Base-by-base conservation (phyloP, 1,140 invertebrate species). In the Drosophila sp. region DNA sequence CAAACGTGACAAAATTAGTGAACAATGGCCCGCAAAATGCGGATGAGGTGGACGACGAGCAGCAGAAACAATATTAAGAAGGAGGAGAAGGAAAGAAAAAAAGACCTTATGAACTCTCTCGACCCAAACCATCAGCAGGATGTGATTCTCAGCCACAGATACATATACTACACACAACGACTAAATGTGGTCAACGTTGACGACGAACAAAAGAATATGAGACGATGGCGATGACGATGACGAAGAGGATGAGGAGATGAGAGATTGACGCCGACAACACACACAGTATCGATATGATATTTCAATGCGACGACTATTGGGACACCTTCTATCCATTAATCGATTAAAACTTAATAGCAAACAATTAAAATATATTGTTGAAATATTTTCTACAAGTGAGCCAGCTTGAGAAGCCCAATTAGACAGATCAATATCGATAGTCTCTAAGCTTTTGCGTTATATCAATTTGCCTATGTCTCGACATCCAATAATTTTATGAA, bases 1-100 rank as follows among this genome's bases (percentile, higher is more conserved):
- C 84, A 89, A 89, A 89, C 84, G 84, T 90, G 84, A 89, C 84
- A 90, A 89, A 89, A 89, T 89, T 89, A 89, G 85, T 90, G 84
- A 89, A 89, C 84, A 89, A 89, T 87, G 73, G 77, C 60, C 68
- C 60, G 70, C 61, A 72, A 74, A 66, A 72, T 89, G 64, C 76
- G 76, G 63, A 62, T 67, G 64, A 69, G 72, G 75, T 64, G 66
- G 41, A 32, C 30, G 40, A 25, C 30, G 40, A 25, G 60, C 32
- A 38, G 25, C 54, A 66, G 35, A 8, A 38, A 3, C 33, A 35
- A 35, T 35, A 35, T 35, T 8, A 35, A 35, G 4, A n/a, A n/a
- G 4, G 33, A 1, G 35, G 40, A n/a, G 25, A 1, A 30, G 58
- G 1, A 25, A 8, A 29, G 44, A 55, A 54, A 64, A 29, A 63